These are phyloP conservation scores for Lycocerus yunnanus DNA, from an alignment of 2,888 invertebrate genomes.

Conservation along the genomic window DNA sequence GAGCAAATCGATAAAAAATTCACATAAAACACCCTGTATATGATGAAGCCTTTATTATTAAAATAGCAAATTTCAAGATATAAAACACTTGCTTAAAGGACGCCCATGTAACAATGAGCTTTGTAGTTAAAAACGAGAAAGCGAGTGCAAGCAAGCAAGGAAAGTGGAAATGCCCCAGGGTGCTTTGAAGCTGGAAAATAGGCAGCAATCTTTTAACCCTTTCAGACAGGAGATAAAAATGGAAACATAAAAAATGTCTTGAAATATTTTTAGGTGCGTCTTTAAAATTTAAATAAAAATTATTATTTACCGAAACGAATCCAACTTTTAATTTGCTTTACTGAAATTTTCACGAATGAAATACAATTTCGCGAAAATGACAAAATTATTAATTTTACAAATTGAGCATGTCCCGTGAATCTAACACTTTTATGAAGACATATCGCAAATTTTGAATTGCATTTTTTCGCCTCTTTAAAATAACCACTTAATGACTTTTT, in stretches of 20 bases:
- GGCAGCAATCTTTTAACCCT: neutral
- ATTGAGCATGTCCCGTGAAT: neutral
- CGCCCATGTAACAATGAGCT: constrained; percentile 15
- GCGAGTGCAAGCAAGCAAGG: neutral
- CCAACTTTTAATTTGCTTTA: neutral
- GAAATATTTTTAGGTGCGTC: neutral
- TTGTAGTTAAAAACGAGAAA: constrained; percentile 9
- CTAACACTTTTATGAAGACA: neutral
- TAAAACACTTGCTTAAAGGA: constrained; percentile 13
- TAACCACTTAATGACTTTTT: neutral
- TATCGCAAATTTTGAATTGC: neutral
- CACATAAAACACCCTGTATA: neutral
- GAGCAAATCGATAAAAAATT: no score
- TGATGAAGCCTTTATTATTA: constrained; percentile 9
- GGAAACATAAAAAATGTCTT: neutral
- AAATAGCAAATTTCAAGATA: constrained; percentile 8
- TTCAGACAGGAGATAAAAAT: neutral
- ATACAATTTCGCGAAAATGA: neutral
- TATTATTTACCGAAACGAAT: neutral
- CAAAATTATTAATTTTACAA: neutral
- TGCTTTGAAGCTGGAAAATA: neutral
- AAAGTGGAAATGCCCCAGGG: neutral
- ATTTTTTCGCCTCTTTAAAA: neutral
- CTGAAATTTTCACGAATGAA: neutral
- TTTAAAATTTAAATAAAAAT: neutral